Evolutionary conservation across 2,113 vertebrate species (phyloP), one percentile per base, ranked within the genome.

Genomic region (Leucosticte australis): DNA sequence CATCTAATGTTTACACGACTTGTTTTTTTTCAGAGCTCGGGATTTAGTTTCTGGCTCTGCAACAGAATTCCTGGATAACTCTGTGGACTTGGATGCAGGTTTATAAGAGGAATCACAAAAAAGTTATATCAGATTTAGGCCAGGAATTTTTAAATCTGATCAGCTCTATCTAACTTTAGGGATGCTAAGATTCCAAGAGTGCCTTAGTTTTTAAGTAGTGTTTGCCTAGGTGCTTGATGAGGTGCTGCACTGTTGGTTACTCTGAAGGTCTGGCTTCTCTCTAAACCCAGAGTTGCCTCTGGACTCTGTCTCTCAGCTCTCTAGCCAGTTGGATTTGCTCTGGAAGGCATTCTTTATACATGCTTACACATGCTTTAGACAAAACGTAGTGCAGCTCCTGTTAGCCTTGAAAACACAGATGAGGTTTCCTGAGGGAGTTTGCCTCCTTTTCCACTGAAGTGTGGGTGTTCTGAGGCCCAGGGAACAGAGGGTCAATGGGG

Each of bases 41-140:
- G n/a, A 55, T 83, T 83, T 92, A 83, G 35, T 80, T 90, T 74
- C 55, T 95, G 95, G 44, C 67, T 76, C 23, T 83, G 50, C 33
- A 81, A n/a, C 31, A 50, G 79, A 90, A 80, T 93, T 93, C 71
- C 55, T 83, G 39, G 50, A 56, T 83, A 80, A 62, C 10, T 28
- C 57, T n/a, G 10, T 56, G 17, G 49, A n/a, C 49, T 82, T 64
- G 35, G n/a, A 77, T n/a, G 14, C 2, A 42, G 15, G 39, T 77
- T 79, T 80, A 22, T 53, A 90, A 65, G 23, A 88, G 11, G 31
- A 73, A 79, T 73, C n/a, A 33, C 12, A 46, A 53, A 10, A 83
- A 69, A 80, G 13, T 80, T 70, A 0, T 11, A 52, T 53, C n/a
- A 65, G 21, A 83, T 90, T 92, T 80, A 73, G 39, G 33, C 6